Evolutionary conservation across 2,797 vertebrate genomes (phyloP).

Genomic region (Phoxinus dragarum): DNA sequence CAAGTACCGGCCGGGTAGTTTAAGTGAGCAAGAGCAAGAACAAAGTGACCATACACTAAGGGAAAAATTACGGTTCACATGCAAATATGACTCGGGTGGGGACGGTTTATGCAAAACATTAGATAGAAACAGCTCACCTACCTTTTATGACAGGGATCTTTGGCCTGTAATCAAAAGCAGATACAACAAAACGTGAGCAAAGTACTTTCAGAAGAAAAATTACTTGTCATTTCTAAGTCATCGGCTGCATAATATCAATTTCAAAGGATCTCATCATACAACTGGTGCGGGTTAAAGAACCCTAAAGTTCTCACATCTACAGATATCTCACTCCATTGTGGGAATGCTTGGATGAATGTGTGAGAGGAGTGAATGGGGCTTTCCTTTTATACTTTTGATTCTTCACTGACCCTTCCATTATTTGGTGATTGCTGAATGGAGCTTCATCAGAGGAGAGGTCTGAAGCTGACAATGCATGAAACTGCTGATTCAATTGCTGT

Average conservation of each 20-base stretch:
- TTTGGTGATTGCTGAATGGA: conserved; percentile 75
- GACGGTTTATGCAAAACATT: conserved; percentile 65
- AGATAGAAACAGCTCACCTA: conserved; percentile 63
- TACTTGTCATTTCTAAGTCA: background rate
- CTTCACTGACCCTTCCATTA: conserved; percentile 79
- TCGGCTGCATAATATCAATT: conserved; percentile 66
- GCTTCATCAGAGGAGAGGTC: conserved; percentile 67
- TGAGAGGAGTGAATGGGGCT: conserved; percentile 72
- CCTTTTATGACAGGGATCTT: conserved; percentile 68
- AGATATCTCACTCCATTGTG: conserved; percentile 71
- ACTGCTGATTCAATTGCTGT: conserved; percentile 83
- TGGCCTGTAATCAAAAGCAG: conserved; percentile 71
- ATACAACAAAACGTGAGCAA: conserved; percentile 41
- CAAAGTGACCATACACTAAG: conserved; percentile 8
- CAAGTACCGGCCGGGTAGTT: background rate
- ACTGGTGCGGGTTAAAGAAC: conserved; percentile 64
- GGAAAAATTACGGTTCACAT: background rate
- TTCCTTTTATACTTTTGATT: conserved; percentile 76
- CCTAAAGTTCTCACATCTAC: conserved; percentile 68
- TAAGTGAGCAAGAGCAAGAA: background rate
- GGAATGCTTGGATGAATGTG: conserved; percentile 69
- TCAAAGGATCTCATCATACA: conserved; percentile 69
- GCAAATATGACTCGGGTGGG: conserved; percentile 40
- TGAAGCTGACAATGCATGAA: conserved; percentile 80
- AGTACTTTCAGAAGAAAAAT: background rate